A percentile compares a stretch with the other conserved stretches of the same genome.
Evolutionary conservation across 2,113 vertebrate species (phyloP).

Genomic region (Laterallus jamaicensis): DNA sequence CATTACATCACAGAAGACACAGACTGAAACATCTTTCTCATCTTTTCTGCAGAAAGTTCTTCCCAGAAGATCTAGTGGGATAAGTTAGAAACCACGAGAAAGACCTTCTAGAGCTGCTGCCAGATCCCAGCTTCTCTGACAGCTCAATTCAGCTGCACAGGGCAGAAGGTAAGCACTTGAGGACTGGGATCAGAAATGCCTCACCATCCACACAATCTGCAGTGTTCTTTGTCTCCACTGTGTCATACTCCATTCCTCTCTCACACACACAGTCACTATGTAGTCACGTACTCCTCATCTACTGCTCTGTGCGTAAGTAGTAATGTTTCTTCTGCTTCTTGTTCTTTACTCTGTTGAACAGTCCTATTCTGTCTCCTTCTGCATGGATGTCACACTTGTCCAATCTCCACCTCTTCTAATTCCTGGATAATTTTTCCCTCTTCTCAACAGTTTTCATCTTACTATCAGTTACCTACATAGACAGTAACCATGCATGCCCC

Average conservation of each 20-base stretch:
- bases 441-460: not conserved
- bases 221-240: not conserved
- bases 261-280: not conserved
- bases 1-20: not conserved
- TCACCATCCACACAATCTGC: too few relatives aligned
- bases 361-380: not conserved
- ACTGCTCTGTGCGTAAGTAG: not conserved
- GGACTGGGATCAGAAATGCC: not conserved
- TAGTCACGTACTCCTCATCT: not conserved
- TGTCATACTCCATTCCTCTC: not conserved
- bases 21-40: not conserved
- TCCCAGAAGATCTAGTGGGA: not conserved
- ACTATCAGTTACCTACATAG: not conserved
- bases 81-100: not conserved
- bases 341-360: not conserved
- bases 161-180: not conserved
- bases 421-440: not conserved
- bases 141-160: not conserved
- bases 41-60: not conserved
- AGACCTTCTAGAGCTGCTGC: not conserved
- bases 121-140: not conserved
- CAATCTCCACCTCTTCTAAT: not conserved
- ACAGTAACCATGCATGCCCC: not conserved
- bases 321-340: not conserved
- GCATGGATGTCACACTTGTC: not conserved